phyloP scores from a whole-genome alignment of 2,797 vertebrate genomes.

The Apogon talboti region DNA sequence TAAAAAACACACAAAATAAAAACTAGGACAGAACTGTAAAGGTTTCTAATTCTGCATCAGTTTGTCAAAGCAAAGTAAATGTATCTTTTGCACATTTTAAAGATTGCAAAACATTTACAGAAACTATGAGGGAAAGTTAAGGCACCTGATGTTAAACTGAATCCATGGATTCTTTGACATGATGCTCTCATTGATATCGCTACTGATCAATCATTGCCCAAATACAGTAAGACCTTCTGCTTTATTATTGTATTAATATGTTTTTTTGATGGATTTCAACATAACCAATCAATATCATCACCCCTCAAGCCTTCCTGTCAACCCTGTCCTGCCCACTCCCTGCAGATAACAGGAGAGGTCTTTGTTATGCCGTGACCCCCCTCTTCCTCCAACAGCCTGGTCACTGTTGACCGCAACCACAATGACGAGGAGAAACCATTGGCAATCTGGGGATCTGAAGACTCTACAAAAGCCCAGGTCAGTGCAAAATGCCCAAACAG shows the following conservation, averaged over 20 bases:
- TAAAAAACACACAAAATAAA: background rate
- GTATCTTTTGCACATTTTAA: background rate
- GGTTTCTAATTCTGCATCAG: slow-evolving; percentile 22
- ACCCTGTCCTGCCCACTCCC: slow-evolving; percentile 38
- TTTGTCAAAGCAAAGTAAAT: slow-evolving; percentile 23
- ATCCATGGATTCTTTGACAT: slow-evolving; percentile 4
- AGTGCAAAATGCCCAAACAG: slow-evolving; percentile 69
- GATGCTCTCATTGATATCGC: background rate
- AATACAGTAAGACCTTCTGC: slow-evolving; percentile 28
- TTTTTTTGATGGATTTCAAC: slow-evolving; percentile 32
- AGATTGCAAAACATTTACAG: background rate
- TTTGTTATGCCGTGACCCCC: slow-evolving; percentile 66
- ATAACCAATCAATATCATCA: slow-evolving; percentile 67
- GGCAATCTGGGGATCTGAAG: slow-evolving; percentile 57
- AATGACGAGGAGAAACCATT: slow-evolving; percentile 60
- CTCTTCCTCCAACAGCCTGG: slow-evolving; percentile 55
- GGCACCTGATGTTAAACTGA: background rate
- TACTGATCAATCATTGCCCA: slow-evolving; percentile 21
- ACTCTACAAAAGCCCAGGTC: slow-evolving; percentile 75
- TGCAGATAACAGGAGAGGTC: slow-evolving; percentile 68
- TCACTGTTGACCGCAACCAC: slow-evolving; percentile 63
- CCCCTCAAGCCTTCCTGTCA: slow-evolving; percentile 54
- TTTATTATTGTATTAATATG: slow-evolving; percentile 21
- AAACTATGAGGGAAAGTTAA: slow-evolving; percentile 1
- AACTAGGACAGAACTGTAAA: slow-evolving; percentile 4